These are phyloP conservation scores for Noctuana brunneofusca DNA, from an alignment of 2,888 invertebrate species.

Conservation along the genomic window DNA sequence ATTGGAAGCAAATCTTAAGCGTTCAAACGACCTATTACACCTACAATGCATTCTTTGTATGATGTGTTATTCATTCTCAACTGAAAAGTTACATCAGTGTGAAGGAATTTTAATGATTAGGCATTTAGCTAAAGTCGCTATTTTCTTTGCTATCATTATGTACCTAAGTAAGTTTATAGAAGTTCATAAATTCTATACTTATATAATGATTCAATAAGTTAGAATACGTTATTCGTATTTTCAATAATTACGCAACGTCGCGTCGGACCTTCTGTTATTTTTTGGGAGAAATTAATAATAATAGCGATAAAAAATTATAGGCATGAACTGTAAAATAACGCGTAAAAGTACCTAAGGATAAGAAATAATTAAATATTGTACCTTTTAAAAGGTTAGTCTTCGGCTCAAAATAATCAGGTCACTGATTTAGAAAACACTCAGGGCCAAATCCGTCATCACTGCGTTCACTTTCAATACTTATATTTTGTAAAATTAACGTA, in stretches of 20 bases:
- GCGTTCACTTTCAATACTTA: slow-evolving; percentile 28
- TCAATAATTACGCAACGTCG: too few species aligned
- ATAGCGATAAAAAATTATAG: too few species aligned
- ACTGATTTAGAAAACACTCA: slow-evolving; percentile 32
- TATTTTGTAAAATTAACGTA: slow-evolving; percentile 29
- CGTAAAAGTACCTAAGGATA: neutral
- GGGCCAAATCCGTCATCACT: slow-evolving; percentile 26
- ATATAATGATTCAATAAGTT: neutral
- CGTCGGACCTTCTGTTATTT: too few species aligned
- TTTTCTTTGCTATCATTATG: too few species aligned
- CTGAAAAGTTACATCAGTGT: slow-evolving; percentile 29
- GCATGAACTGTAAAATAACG: neutral
- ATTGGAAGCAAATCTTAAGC: too few species aligned
- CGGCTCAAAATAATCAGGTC: slow-evolving; percentile 15
- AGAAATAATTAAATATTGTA: neutral
- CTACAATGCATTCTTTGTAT: slow-evolving; percentile 10
- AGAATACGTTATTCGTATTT: neutral
- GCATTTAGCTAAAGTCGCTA: slow-evolving; percentile 7
- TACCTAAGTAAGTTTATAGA: too few species aligned
- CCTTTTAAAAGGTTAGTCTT: slow-evolving; percentile 9
- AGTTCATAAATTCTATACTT: too few species aligned
- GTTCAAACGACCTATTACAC: neutral
- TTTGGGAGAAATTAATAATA: too few species aligned
- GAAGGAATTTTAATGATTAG: slow-evolving; percentile 31
- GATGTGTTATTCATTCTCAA: slow-evolving; percentile 3